phyloP scores from a whole-genome alignment of 2,797 vertebrate genomes.

The Phrynocephalus forsythii region DNA sequence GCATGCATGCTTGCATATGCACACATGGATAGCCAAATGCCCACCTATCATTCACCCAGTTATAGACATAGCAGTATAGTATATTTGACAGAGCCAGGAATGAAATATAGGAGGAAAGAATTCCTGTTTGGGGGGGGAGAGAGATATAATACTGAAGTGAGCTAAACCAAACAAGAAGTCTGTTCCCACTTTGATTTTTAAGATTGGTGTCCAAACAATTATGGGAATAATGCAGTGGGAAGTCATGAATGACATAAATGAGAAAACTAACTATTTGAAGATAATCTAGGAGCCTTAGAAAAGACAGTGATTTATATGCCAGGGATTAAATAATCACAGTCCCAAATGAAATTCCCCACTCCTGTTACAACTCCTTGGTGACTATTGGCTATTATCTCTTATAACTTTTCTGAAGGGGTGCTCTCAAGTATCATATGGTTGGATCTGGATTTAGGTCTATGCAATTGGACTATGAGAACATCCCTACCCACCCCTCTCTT shows the following conservation, averaged over 20 bases:
- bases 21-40: too few species aligned
- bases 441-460: background rate
- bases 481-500: background rate
- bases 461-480: background rate
- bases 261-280: background rate
- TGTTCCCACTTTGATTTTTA: background rate
- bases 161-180: background rate
- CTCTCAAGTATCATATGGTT: background rate
- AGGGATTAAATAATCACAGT: background rate
- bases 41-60: background rate
- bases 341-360: background rate
- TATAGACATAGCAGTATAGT: background rate
- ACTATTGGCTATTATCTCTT: background rate
- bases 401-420: background rate
- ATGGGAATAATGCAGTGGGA: background rate
- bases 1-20: background rate
- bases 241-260: background rate
- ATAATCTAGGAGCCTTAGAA: too few species aligned
- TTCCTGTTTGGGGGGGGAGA: background rate
- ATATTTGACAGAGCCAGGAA: background rate
- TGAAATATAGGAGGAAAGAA: background rate
- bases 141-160: background rate
- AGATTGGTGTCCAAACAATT: background rate
- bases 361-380: background rate
- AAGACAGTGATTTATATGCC: too few species aligned